These are phyloP conservation scores for Physocephala rufipes DNA, from an alignment of 2,888 invertebrate species.

Conservation along the genomic window DNA sequence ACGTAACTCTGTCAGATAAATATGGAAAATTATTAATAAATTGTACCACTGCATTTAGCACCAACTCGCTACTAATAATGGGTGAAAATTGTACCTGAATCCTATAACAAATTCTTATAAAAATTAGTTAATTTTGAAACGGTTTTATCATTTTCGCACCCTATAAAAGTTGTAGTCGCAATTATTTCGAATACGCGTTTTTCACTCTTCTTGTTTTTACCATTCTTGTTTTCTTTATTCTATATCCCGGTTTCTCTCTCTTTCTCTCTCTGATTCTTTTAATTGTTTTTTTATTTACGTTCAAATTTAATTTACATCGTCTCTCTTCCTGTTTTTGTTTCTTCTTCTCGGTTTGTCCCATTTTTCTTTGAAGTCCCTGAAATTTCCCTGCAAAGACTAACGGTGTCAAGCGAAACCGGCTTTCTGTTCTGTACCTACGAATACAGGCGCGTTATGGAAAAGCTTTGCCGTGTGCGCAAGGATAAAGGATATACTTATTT, in stretches of 20 bases:
- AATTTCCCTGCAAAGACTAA: constrained; percentile 21
- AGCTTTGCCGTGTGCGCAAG: constrained; percentile 3
- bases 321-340: neutral
- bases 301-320: neutral
- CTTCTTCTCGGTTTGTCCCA: neutral
- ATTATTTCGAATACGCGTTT: no score
- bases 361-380: constrained; percentile 23
- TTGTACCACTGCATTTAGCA: no score
- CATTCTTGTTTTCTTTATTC: neutral
- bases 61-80: no score
- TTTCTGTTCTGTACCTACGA: constrained; percentile 28
- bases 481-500: neutral
- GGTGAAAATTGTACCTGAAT: no score
- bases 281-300: neutral
- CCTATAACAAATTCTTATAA: no score
- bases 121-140: neutral
- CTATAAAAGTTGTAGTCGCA: neutral
- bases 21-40: no score
- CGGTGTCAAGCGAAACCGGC: neutral
- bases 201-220: neutral
- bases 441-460: constrained; percentile 13
- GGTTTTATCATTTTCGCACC: neutral
- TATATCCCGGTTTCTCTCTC: neutral
- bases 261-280: neutral
- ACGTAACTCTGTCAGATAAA: no score